phyloP scores from a whole-genome alignment of 2,888 invertebrate species.

The Clunio marinus region DNA sequence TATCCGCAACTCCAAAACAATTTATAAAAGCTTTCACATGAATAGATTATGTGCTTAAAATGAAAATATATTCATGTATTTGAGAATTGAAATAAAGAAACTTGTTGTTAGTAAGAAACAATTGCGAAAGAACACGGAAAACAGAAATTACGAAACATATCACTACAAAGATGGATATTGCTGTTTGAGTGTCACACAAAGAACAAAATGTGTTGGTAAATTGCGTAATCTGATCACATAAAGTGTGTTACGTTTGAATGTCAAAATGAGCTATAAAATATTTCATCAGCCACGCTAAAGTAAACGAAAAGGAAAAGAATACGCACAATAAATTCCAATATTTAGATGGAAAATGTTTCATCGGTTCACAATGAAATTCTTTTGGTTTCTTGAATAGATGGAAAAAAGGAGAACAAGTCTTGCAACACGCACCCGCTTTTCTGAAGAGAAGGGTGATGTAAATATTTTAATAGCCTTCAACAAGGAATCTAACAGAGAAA shows the following conservation, averaged over 20 bases:
- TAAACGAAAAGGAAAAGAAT: not conserved
- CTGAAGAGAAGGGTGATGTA: not conserved
- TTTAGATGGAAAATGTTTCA: not conserved
- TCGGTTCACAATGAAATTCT: constrained; percentile 5
- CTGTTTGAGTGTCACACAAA: not conserved
- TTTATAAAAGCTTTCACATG: not conserved
- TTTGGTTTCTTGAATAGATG: not conserved
- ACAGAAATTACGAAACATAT: not conserved
- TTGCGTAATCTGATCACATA: not conserved
- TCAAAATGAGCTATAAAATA: constrained; percentile 8
- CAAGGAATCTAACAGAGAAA: not conserved
- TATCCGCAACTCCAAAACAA: not conserved
- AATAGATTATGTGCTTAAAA: not conserved
- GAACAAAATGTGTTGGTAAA: not conserved
- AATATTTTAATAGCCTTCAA: not conserved
- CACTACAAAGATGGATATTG: not conserved
- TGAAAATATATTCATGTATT: not conserved
- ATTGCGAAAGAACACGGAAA: not conserved
- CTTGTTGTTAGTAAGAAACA: not conserved
- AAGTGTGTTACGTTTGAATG: not conserved
- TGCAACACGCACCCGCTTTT: not conserved
- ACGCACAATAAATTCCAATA: not conserved
- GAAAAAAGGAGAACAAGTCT: not conserved
- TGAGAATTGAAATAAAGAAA: not conserved
- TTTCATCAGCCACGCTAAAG: not conserved